Evolutionary conservation across 2,888 invertebrate genomes (phyloP), one percentile per base, ranked within the genome.

Genomic region (Chrysolina oricalcia): DNA sequence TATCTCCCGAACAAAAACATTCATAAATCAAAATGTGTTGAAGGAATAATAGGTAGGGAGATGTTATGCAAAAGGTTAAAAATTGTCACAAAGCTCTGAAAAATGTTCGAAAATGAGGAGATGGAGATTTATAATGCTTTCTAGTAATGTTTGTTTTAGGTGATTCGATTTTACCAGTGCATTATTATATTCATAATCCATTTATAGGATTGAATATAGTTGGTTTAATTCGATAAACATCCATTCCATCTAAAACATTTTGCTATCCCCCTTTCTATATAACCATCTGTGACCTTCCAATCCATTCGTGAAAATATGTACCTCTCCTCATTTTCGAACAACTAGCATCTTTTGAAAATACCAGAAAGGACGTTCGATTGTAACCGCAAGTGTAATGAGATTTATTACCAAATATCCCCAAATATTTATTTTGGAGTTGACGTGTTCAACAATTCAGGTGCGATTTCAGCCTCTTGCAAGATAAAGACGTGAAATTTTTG

Each of bases 391-490:
- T 80, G 83, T 85, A 85, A 85, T 85, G 84, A 85, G 84, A 85
- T 85, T 85, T 85, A 85, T 85, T 84, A 83, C 81, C 81, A 80
- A 77, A 80, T 79, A 80, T 82, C 81, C 81, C 84, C 83, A 85
- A 85, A 85, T 85, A 85, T 85, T 85, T 85, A 85, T 85, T 84
- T 80, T 74, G 74, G 74, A 80, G 81, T 74, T 85, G 84, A 84
- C 85, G 79, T 80, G 78, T 80, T 69, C 72, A 80, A 83, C 82
- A 82, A 84, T 82, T 82, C 82, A 80, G 81, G 81, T 83, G 81
- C 76, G 81, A 80, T 77, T 74, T 71, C 72, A 78, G 80, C 80
- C 78, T 80, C 79, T 77, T 80, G 65, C 75, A 66, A 74, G 72
- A 82, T 80, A 81, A 81, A 81, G 81, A 81, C 81, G 82, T 81